Base-by-base conservation (phyloP, 2,888 invertebrate genomes). In the Drepana falcataria region DNA sequence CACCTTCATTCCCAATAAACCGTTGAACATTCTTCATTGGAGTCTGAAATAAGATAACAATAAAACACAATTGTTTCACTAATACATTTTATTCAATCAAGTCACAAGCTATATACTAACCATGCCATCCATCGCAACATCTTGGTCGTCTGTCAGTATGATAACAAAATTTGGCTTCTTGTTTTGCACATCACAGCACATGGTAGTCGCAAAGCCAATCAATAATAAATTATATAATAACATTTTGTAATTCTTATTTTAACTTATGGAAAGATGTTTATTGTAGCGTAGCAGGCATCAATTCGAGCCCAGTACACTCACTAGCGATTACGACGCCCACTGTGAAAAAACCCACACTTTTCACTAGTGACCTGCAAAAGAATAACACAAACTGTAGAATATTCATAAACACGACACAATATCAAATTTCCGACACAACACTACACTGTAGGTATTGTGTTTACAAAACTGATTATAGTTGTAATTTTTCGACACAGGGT, bases 91-190 rank as follows among this genome's bases (percentile, higher is more conserved):
- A 84, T 83, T 85, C 63, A 60, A 63, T 57, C 68, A 63, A 60
- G 68, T 64, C 63, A 65, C 61, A 61, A 64, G 7, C 2, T 55
- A 61, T 63, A 55, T 75, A 91, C 92, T 92, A 92, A 95, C 95
- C 93, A 96, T 92, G 53, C 96, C 95, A 77, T 95, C 94, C 52
- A 97, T 83, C n/a, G 93, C 85, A 2, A 93, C 86, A 90, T 97
- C 97, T 81, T 97, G 96, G 85, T 97, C 97, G 79, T 98, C 97
- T 0, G 96, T 96, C 53, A 97, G 72, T 64, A 97, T 91, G 47
- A 97, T 74, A 49, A 97, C 91, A 73, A 97, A 94, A 85, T 97
- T 97, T 37, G 95, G 94, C 70, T 72, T 79, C 49, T 62, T 44
- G 9, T 44, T 73, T 37, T 59, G 60, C 47, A 68, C 67, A 52